Base-by-base conservation (phyloP, 2,888 invertebrate species). In the Linnaemya vulpina region DNA sequence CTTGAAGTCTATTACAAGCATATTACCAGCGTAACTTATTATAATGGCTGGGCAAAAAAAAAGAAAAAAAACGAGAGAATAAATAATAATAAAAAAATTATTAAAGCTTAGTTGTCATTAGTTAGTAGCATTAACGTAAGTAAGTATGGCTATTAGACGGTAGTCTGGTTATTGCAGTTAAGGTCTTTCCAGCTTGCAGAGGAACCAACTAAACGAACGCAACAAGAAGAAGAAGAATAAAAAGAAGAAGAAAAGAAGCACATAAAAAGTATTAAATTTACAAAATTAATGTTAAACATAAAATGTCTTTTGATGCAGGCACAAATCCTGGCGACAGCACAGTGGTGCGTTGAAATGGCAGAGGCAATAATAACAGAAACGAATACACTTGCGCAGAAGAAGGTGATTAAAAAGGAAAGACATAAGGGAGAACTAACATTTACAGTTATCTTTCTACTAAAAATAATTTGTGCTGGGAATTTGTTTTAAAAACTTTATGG, bases 211-310 rank as follows among this genome's bases (percentile, higher is more conserved):
- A 65, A 70, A 49, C 5, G 17, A n/a, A 63, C 9, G 51, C 22
- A 49, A 68, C 17, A 49, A 3, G 30, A 30, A 30, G 38, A 3
- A 68, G 38, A 58, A n/a, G n/a, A n/a, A n/a, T n/a, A n/a, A n/a
- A n/a, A n/a, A n/a, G n/a, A n/a, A n/a, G n/a, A 67, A 82, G 38
- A 53, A 30, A 30, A 30, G 5, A 30, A 30, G 3, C 30, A 30
- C 43, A 76, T 84, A 62, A 73, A 60, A 68, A 63, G 70, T 75
- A 83, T 80, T 75, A 83, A 83, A 70, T 86, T 83, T 55, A 77
- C 77, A 80, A 77, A 76, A 80, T 86, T 86, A 86, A 86, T 83
- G 86, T 68, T 74, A 38, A 65, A 63, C 83, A 86, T 86, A 77
- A 83, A 83, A 74, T 74, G n/a, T 65, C 38, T 76, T 10, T 35